These are phyloP conservation scores for Lithobates sylvaticus DNA, from an alignment of 2,797 vertebrate genomes.

Conservation along the genomic window DNA sequence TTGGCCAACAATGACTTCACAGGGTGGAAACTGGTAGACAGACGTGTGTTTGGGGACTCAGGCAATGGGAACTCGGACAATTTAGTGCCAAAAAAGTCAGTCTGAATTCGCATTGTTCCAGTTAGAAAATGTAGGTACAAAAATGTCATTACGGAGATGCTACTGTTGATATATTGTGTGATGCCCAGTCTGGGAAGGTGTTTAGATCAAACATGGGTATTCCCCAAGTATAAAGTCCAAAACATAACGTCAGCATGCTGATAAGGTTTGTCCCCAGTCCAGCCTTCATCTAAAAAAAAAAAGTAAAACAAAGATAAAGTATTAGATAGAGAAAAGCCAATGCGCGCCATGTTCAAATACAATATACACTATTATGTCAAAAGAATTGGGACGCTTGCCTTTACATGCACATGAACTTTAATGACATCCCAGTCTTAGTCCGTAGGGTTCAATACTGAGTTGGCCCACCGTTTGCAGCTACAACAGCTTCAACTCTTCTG, in stretches of 20 bases:
- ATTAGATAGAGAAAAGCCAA: not conserved
- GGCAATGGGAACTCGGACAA: not conserved
- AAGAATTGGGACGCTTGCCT: no score
- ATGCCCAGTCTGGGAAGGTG: conserved; percentile 53
- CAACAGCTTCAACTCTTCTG: no score
- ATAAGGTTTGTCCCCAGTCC: conserved; percentile 60
- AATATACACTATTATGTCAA: no score
- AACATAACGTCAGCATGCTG: conserved; percentile 52
- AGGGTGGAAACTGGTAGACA: not conserved
- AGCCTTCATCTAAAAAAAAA: conserved; percentile 53
- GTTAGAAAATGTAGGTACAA: not conserved
- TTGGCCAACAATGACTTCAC: not conserved
- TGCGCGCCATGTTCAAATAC: no score
- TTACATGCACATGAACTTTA: no score
- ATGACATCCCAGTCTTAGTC: no score
- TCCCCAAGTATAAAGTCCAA: conserved; percentile 59
- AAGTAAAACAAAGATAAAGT: not conserved
- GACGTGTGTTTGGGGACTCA: not conserved
- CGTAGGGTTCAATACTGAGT: no score
- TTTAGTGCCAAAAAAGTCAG: conserved; percentile 5
- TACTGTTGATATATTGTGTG: conserved; percentile 33
- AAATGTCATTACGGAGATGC: conserved; percentile 11
- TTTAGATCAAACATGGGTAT: conserved; percentile 59
- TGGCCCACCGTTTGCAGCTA: no score
- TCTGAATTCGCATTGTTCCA: conserved; percentile 4